A percentile compares a stretch with the other conserved stretches of the same genome.
phyloP scores from a whole-genome alignment of 2,113 vertebrate genomes.

The Epinephelus moara region DNA sequence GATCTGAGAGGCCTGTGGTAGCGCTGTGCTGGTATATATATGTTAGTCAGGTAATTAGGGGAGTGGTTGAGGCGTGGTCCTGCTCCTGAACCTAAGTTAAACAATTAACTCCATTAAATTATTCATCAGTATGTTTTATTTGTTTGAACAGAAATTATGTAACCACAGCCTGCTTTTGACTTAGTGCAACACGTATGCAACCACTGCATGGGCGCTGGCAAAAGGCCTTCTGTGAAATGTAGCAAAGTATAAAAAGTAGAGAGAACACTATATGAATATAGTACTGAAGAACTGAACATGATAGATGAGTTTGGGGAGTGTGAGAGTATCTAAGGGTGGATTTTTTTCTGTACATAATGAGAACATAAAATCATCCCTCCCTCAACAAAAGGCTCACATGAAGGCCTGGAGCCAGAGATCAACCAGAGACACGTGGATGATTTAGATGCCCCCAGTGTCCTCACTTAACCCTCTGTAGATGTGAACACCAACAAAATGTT shows the following conservation, averaged over 20 bases:
- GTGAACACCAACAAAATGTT: conserved; percentile 14
- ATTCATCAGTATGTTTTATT: not conserved
- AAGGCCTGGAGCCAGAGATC: conserved; percentile 13
- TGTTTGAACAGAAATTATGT: not conserved
- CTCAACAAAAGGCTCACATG: not conserved
- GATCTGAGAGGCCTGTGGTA: too few relatives aligned
- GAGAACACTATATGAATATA: not conserved
- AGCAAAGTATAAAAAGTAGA: too few relatives aligned
- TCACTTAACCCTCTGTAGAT: conserved; percentile 46
- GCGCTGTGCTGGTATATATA: too few relatives aligned
- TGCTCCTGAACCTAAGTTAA: too few relatives aligned
- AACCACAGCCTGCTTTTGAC: not conserved
- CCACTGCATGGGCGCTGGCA: too few relatives aligned
- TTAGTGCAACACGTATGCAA: too few relatives aligned
- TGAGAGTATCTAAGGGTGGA: not conserved
- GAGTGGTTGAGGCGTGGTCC: too few relatives aligned
- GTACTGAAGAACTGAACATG: not conserved
- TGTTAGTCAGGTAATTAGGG: too few relatives aligned
- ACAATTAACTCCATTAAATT: too few relatives aligned
- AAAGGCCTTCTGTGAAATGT: not conserved
- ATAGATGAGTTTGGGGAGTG: not conserved
- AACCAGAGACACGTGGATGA: conserved; percentile 34
- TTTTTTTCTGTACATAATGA: not conserved
- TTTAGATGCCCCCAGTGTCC: conserved; percentile 52
- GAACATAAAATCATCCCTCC: not conserved